Conservation (phyloP, 2,888 invertebrate genomes). For the Poecilobothrus nobilitatus region DNA sequence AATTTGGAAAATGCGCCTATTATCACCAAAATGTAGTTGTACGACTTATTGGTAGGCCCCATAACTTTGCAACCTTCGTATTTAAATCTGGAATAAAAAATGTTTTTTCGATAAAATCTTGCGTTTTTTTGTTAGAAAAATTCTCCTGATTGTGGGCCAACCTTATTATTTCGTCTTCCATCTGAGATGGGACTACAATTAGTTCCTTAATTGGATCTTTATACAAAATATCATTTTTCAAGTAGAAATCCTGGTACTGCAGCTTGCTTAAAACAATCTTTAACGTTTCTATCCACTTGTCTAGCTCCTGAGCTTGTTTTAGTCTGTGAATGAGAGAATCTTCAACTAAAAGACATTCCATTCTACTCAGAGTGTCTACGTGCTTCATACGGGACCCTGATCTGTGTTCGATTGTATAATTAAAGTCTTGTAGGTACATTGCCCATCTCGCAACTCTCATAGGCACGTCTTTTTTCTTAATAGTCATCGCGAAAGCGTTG, state of each 20-base stretch:
- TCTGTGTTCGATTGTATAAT: constrained; percentile 12
- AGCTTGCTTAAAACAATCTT: constrained; percentile 1
- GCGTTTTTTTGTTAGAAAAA: constrained; percentile 14
- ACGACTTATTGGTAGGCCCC: too few species aligned
- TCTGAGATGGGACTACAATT: constrained; percentile 17
- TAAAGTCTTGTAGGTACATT: constrained; percentile 12
- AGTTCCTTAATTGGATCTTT: constrained; percentile 14
- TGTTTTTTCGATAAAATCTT: constrained; percentile 3
- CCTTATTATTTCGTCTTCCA: constrained; percentile 16
- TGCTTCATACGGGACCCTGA: constrained; percentile 7
- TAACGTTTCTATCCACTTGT: not conserved
- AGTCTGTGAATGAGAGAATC: not conserved
- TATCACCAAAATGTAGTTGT: too few species aligned
- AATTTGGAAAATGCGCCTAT: too few species aligned
- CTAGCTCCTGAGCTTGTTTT: constrained; percentile 8
- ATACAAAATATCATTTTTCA: constrained; percentile 16
- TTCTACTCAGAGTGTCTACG: constrained; percentile 12
- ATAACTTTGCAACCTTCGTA: constrained; percentile 17
- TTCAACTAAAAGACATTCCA: not conserved
- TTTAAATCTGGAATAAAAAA: constrained; percentile 13
- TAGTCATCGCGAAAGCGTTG: constrained; percentile 13
- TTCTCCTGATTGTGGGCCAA: constrained; percentile 16
- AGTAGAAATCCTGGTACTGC: constrained; percentile 9
- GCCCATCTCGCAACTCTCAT: constrained; percentile 13
- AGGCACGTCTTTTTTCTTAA: constrained; percentile 13